Base-by-base conservation (phyloP, 1,140 invertebrate genomes). In the Bombus affinis region DNA sequence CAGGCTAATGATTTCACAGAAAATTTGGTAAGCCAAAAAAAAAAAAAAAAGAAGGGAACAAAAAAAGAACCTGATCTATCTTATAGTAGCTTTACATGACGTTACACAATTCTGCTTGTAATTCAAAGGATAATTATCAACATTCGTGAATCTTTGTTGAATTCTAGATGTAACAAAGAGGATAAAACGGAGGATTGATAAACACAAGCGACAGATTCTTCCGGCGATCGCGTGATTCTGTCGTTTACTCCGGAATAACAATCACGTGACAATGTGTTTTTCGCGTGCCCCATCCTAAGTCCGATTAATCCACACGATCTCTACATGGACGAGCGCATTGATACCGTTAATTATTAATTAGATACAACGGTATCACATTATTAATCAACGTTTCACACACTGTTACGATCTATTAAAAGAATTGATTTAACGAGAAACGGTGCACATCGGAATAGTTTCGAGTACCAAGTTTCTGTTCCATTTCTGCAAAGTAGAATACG, bases 191-290 rank as follows among this genome's bases (percentile, higher is more conserved):
- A 71, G 65, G 59, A 42, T 77, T 59, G 59, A 80, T 80, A 75
- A 75, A 75, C 80, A 84, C 77, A n/a, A 65, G 32, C 44, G 42
- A 44, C 59, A 87, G 88, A 90, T 89, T 89, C 78, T 70, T 79
- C 35, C 44, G 12, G 6, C 15, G 71, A 85, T 90, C 82, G 71
- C 76, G 75, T 77, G 88, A 85, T 88, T 47, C 75, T 66, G 57
- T 74, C 65, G 75, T 78, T 59, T 59, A 84, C 39, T 59, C 42
- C n/a, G 59, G 73, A 81, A 59, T 28, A 89, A 87, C 44, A 88
- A 87, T 90, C 79, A 90, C 83, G 88, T 90, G 89, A 90, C 88
- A 89, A 90, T 90, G 81, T 59, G 72, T 86, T 78, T 53, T 72
- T 90, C 72, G 89, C 89, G 86, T 90, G 89, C 68, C 79, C 35